A percentile compares a stretch with the other conserved stretches of the same genome.
Evolutionary conservation across 2,797 vertebrate species (phyloP).

Genomic region (Catamblyrhynchus diadema): DNA sequence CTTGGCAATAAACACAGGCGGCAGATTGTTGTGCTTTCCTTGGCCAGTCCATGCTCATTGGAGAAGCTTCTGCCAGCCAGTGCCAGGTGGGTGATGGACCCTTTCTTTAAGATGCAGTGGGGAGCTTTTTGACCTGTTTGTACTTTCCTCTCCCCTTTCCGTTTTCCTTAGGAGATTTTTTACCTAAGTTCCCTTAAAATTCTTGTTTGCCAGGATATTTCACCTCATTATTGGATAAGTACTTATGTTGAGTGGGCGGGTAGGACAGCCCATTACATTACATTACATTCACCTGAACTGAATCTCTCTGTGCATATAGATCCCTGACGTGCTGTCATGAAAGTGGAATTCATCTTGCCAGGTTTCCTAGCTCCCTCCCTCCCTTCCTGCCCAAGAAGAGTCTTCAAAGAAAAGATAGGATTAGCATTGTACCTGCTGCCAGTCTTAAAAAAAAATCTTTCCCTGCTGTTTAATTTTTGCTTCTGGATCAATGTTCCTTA

Average conservation of each 20-base stretch:
- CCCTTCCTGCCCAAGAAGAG: not conserved
- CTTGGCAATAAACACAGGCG: not conserved
- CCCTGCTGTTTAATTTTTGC: not conserved
- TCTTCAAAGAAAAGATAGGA: not conserved
- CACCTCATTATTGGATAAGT: not conserved
- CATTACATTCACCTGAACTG: not conserved
- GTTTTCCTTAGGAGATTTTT: not conserved
- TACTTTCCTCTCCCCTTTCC: not conserved
- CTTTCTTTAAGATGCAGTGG: not conserved
- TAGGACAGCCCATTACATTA: not conserved
- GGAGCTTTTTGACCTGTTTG: not conserved
- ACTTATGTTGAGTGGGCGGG: not conserved
- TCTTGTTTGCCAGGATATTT: not conserved
- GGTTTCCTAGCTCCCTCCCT: not conserved
- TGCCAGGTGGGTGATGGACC: not conserved
- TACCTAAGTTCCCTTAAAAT: not conserved
- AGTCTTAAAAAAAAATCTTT: not conserved
- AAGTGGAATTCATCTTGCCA: slow-evolving; percentile 1
- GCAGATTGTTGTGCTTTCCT: not conserved
- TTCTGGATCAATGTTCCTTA: not conserved
- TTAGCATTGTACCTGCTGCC: not conserved
- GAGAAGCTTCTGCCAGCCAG: not conserved
- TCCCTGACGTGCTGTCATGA: not conserved
- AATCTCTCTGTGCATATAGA: not conserved
- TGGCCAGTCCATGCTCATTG: not conserved